Conservation (phyloP, 2,888 invertebrate genomes). For the Pterobdella sp. region DNA sequence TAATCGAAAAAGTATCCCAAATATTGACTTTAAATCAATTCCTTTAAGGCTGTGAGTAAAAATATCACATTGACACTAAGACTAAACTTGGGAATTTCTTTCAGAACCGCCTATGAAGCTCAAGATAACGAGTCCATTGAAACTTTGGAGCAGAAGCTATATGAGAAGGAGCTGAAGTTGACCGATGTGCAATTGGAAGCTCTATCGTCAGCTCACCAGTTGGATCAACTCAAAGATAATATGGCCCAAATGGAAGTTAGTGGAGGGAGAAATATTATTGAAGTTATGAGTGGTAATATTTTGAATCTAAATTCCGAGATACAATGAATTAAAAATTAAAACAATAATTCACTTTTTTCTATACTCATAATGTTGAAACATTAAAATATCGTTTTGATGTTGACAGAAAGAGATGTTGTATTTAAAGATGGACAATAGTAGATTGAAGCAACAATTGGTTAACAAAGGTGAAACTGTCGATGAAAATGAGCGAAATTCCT, state of each 20-base stretch:
- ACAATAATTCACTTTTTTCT: too few relatives aligned
- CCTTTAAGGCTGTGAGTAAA: too few relatives aligned
- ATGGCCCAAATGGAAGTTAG: constrained; percentile 89
- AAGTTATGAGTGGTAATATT: too few relatives aligned
- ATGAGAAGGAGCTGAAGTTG: constrained; percentile 89
- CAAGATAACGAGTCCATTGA: constrained; percentile 56
- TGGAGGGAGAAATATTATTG: not conserved
- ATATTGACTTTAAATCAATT: too few relatives aligned
- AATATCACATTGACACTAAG: too few relatives aligned
- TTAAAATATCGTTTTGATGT: not conserved
- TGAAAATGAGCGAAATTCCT: not conserved
- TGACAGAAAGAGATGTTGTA: constrained; percentile 25
- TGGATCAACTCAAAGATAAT: constrained; percentile 89
- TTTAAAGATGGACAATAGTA: constrained; percentile 24
- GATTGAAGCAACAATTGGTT: constrained; percentile 21
- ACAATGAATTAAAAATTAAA: too few relatives aligned
- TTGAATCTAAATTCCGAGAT: too few relatives aligned
- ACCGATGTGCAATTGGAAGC: constrained; percentile 94
- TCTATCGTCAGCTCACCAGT: constrained; percentile 87
- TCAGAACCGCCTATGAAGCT: too few relatives aligned
- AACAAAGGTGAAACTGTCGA: not conserved
- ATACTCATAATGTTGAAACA: too few relatives aligned
- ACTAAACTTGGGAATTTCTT: too few relatives aligned
- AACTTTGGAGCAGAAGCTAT: constrained; percentile 79
- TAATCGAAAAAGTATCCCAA: too few relatives aligned